Evolutionary conservation across 2,113 vertebrate species (phyloP).

Genomic region (Drymodes brunneopygia): DNA sequence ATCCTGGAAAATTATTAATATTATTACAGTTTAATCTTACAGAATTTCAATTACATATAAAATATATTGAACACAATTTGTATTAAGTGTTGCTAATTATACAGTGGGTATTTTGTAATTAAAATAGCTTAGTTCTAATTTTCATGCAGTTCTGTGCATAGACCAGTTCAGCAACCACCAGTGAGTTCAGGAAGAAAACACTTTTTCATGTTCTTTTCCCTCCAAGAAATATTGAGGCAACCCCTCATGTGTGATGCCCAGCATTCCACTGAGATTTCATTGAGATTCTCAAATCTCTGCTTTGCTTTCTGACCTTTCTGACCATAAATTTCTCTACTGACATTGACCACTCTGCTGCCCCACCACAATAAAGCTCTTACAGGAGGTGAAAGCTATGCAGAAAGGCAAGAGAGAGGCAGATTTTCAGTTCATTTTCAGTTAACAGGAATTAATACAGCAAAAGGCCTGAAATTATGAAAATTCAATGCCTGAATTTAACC

Average conservation of each 20-base stretch:
- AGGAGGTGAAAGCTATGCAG: not conserved
- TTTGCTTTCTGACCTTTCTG: not conserved
- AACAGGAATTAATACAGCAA: not conserved
- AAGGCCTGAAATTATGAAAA: not conserved
- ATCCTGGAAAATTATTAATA: conserved; percentile 52
- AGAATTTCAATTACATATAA: conserved; percentile 62
- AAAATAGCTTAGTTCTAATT: conserved; percentile 43
- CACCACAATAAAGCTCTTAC: not conserved
- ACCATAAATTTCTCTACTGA: not conserved
- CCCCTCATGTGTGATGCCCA: accelerated
- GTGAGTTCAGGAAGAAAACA: not conserved
- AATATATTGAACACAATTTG: conserved; percentile 34
- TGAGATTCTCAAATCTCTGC: not conserved
- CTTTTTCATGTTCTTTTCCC: not conserved
- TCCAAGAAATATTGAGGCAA: not conserved
- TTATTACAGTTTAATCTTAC: conserved; percentile 48
- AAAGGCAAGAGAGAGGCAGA: not conserved
- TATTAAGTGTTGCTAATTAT: conserved; percentile 40
- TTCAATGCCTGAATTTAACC: not conserved
- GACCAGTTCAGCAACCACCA: not conserved
- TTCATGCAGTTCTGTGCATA: conserved; percentile 11
- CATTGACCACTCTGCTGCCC: not conserved
- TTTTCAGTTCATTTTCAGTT: not conserved
- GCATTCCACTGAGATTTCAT: not conserved
- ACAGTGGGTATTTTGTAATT: conserved; percentile 33